Evolutionary conservation across 2,113 vertebrate genomes (phyloP), one percentile per base, ranked within the genome.

Genomic region (Grantiella picta): DNA sequence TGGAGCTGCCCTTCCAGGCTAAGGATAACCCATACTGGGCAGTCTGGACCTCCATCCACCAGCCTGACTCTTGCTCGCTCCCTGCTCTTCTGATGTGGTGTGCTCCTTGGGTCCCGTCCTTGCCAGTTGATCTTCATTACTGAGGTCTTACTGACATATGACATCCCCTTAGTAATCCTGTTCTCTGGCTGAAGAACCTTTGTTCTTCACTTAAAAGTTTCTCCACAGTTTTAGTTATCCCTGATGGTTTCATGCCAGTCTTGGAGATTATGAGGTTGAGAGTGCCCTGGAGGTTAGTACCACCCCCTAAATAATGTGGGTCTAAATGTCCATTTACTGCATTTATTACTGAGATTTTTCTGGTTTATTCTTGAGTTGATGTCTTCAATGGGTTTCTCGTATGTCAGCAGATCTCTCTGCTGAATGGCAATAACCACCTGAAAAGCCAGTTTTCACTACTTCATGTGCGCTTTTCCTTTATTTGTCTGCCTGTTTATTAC

Each of bases 51-150:
- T 22, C 4, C 29, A n/a, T 66, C 33, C 29, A 33, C 23, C 23
- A 76, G 15, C 17, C 3, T 63, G 38, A 15, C 28, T 86, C 11
- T 72, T 15, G 7, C 25, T 71, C 0, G 0, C 7, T 53, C 28
- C 29, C 6, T 66, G 12, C 35, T 81, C 7, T 16, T 56, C 24
- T 85, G 18, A 8, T 40, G 29, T 69, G 31, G 17, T 49, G 11
- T 11, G 1, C 15, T 86, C 10, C 18, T 78, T 1, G 2, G 17
- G 12, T 80, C 6, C 25, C 11, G 14, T 70, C 35, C 56, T 52
- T 89, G 33, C 27, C 36, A 40, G 2, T 3, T 75, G 15, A 36
- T 66, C 40, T 90, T 54, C 31, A 9, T 29, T 59, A 8, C 38
- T 89, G 17, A 45, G 45, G 21, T 45, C 53, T 20, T 54, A 45